Evolutionary conservation across 2,797 vertebrate species (phyloP), one percentile per base, ranked within the genome.

Genomic region (Argyrosomus regius): DNA sequence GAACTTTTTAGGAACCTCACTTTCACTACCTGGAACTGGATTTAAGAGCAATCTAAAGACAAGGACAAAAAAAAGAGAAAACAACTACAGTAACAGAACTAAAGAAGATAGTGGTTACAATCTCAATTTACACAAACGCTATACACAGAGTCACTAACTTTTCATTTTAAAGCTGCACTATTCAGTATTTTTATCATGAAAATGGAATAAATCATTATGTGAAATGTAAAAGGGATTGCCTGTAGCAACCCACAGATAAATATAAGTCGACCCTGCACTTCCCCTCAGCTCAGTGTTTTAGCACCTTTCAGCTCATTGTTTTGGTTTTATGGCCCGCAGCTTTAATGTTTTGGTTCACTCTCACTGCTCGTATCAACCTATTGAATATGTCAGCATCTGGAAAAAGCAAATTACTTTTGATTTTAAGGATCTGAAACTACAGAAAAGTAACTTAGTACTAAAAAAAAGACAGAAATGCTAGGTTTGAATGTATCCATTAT

Each of bases 11-110:
- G 22, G 52, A 77, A 64, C 22, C 20, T 65, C 57, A 24, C 46
- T 70, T 73, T 82, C 59, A 79, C 35, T 66, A 46, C 72, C 26
- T 50, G 68, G 73, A 75, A 70, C 6, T 69, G 59, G 20, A 69
- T 63, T 70, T 7, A 41, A n/a, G 50, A 62, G 43, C 26, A 58
- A 52, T 11, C 48, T 4, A 48, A 24, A 53, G 22, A 70, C 26
- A 65, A 7, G 28, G 3, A 24, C 4, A 31, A 16, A 48, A 50
- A 2, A 41, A 28, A 3, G 3, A 14, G n/a, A 46, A 35, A 43
- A 18, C 10, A 49, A 14, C 10, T 10, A 22, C 22, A 22, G 22
- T 22, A 17, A 28, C 2, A 59, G 17, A 74, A 75, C 20, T 65
- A 39, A 1, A 58, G n/a, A 9, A 50, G 18, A 10, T n/a, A 26